Base-by-base conservation (phyloP, 2,113 vertebrate species). In the Seriola rivoliana region DNA sequence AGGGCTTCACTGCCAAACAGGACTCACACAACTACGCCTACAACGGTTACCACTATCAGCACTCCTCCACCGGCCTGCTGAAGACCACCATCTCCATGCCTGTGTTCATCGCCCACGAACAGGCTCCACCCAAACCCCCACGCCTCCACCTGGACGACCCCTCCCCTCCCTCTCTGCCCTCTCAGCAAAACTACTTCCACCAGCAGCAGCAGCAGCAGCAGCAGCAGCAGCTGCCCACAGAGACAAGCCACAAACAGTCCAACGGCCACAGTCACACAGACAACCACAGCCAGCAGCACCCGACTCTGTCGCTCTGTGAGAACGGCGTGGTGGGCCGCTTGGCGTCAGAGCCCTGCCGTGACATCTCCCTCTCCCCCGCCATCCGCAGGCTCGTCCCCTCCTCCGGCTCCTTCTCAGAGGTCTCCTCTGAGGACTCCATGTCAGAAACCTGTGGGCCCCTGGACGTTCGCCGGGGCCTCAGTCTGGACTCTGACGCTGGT, bases 121-220 rank as follows among this genome's bases (percentile, higher is more conserved):
- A 95, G 76, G 95, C 96, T 0, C 96, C 96, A 1, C 96, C 96
- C 36, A 96, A 96, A 74, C 96, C 96, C 0, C 96, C 96, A 0
- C 93, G 96, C 21, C 93, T 96, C 3, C 96, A 96, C 91, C 89
- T 96, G 70, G 95, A 95, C 9, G 94, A 95, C 75, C 80, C 84
- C 76, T 55, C 83, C 12, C 77, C 80, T 7, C 7, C 46, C 4
- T 48, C 60, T 8, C 71, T 72, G 75, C 38, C 81, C 1, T 34
- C 83, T 25, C 84, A 75, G 71, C 76, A 68, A 29, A 75, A 59
- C 63, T 60, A 87, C 6, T 29, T 85, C 14, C 74, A 78, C 7
- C 82, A 71, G 7, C n/a, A 57, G 5, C 52, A 17, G 1, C 80
- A 82, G 0, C 78, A 75, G 4, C 81, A 64, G 69, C 38, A 55